A percentile compares a stretch with the other conserved stretches of the same genome.
Conservation (phyloP, 2,113 vertebrate species). For the Sapajus apella region DNA sequence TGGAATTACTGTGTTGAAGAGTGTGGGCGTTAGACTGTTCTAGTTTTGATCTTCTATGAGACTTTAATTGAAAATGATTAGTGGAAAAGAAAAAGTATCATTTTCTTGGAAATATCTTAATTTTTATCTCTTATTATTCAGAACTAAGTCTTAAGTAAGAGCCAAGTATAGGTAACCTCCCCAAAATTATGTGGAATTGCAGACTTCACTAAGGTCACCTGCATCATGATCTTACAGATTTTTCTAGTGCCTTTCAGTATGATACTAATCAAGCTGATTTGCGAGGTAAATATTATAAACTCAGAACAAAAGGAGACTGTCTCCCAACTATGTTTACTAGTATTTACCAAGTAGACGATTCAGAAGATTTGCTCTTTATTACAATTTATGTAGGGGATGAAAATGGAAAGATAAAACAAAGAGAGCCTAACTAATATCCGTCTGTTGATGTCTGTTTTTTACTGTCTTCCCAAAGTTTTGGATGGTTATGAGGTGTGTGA, state of each 20-base stretch:
- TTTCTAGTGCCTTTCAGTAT: neutral
- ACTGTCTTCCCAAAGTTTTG: neutral
- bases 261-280: neutral
- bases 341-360: neutral
- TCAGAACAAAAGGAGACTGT: neutral
- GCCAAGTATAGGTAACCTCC: neutral
- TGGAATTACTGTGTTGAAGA: neutral
- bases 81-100: neutral
- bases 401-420: neutral
- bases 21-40: neutral
- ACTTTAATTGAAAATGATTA: slow-evolving; percentile 15
- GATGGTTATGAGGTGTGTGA: neutral
- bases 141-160: slow-evolving; percentile 17
- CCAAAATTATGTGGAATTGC: slow-evolving; percentile 21
- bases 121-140: neutral
- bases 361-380: neutral
- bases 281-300: slow-evolving; percentile 1
- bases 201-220: slow-evolving; percentile 3
- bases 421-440: neutral
- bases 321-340: neutral
- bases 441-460: neutral
- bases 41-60: neutral
- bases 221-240: neutral
- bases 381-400: neutral
- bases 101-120: slow-evolving; percentile 36